Base-by-base conservation (phyloP, 2,797 vertebrate species). In the Zonotrichia albicollis region DNA sequence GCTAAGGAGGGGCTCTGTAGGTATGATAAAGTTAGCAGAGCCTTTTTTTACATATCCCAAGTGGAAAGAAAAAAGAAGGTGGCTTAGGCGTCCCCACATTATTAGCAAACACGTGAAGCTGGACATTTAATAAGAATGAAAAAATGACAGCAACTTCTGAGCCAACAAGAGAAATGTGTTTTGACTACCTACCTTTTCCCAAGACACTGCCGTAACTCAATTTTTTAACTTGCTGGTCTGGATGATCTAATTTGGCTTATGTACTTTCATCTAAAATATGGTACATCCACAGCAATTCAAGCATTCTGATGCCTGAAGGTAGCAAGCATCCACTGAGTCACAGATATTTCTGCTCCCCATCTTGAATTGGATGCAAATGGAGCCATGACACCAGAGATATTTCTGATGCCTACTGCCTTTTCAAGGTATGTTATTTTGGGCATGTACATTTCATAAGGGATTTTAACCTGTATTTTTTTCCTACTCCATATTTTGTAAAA, bases 1-100 rank as follows among this genome's bases (percentile, higher is more conserved):
- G 29, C 8, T 42, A 72, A 38, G 67, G 16, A 38, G 67, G 16
- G 11, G 5, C 6, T 93, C n/a, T 58, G 16, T 36, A 27, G 42
- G 42, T 27, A 40, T 18, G 8, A 11, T 8, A 40, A 84, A 76
- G 2, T n/a, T 61, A 60, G 6, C 8, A 48, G 17, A 76, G 4
- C 3, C 10, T 0, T 21, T 34, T 19, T 25, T n/a, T 51, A 43
- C 14, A 30, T 43, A 16, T 1, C 0, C 7, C 22, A n/a, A 58
- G 4, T 38, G 12, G 53, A 71, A 89, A 46, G 6, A 17, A 57
- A 54, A 42, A 55, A 36, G 2, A 42, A 61, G 4, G 10, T 32
- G 40, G 1, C 34, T 89, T 40, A 74, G 5, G 10, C 36, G 25
- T 62, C 25, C 11, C 13, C 13, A 54, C 3, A 70, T 77, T 86